Percentiles rank a stretch among this genome's conserved stretches.
These are phyloP conservation scores for Malacoctenus gilli DNA, from an alignment of 2,797 vertebrate species.

Conservation along the genomic window DNA sequence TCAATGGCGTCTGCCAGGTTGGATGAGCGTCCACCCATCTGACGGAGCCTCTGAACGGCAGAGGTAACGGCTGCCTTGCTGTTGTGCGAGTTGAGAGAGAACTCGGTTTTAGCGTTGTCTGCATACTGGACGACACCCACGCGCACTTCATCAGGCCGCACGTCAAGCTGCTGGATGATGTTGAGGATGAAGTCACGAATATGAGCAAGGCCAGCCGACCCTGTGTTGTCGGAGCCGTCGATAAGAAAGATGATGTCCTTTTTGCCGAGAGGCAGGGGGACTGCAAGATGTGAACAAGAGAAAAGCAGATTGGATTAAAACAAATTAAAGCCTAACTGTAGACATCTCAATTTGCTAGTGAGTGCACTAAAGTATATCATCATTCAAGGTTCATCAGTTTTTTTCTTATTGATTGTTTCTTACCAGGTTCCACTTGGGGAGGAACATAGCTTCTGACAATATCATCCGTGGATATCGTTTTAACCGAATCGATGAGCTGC, in stretches of 20 bases:
- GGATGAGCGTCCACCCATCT: slow-evolving; percentile 85
- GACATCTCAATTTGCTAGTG: no score
- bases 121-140: slow-evolving; percentile 90
- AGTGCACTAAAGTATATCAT: no score
- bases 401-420: slow-evolving; percentile 45
- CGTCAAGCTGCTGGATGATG: slow-evolving; percentile 85
- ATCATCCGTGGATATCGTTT: slow-evolving; percentile 77
- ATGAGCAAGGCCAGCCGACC: slow-evolving; percentile 79
- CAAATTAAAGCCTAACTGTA: no score
- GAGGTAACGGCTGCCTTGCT: slow-evolving; percentile 82
- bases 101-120: slow-evolving; percentile 83
- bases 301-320: no score
- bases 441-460: slow-evolving; percentile 46
- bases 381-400: no score
- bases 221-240: slow-evolving; percentile 87
- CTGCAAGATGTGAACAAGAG: slow-evolving; percentile 53
- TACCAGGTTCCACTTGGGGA: slow-evolving; percentile 54
- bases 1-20: slow-evolving; percentile 88
- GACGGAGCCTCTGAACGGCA: slow-evolving; percentile 85
- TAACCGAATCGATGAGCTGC: slow-evolving; percentile 84
- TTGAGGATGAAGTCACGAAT: slow-evolving; percentile 90
- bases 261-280: slow-evolving; percentile 68
- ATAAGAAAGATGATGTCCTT: slow-evolving; percentile 95
- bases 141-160: slow-evolving; percentile 87
- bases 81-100: slow-evolving; percentile 85